These are phyloP conservation scores for Temnothorax unifasciatus DNA, from an alignment of 2,888 invertebrate species.

Conservation along the genomic window DNA sequence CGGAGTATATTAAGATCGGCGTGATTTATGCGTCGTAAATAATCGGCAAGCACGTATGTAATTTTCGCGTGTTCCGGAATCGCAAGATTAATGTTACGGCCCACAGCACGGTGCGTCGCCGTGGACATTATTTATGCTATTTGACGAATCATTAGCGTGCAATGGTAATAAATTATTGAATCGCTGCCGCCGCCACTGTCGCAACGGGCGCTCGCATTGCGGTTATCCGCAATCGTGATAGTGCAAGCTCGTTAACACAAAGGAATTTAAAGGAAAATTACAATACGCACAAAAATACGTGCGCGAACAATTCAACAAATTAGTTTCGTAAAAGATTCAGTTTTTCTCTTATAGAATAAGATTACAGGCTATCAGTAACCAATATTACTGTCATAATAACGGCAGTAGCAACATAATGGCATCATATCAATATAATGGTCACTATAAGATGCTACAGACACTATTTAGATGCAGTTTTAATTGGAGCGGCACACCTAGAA, in stretches of 20 bases:
- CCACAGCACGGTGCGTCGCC: neutral
- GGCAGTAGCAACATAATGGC: neutral
- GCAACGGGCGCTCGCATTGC: conserved; percentile 1
- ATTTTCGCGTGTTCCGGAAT: conserved; percentile 29
- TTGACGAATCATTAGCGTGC: conserved; percentile 45
- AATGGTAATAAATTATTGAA: conserved; percentile 28
- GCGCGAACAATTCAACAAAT: neutral
- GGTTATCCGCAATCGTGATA: no score
- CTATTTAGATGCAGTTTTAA: neutral
- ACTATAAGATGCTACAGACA: neutral
- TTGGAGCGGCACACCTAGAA: conserved; percentile 30
- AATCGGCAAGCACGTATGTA: conserved; percentile 31
- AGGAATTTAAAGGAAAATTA: neutral
- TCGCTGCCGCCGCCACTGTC: conserved; percentile 17
- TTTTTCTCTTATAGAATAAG: neutral
- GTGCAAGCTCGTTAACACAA: neutral
- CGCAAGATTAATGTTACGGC: conserved; percentile 28
- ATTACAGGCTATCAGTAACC: neutral
- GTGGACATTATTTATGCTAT: conserved; percentile 33
- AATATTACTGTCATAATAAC: neutral
- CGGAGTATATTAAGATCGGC: conserved; percentile 24
- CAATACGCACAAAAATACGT: neutral
- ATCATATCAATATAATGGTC: neutral
- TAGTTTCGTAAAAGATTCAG: neutral
- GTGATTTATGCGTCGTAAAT: conserved; percentile 42